Evolutionary conservation across 2,888 invertebrate genomes (phyloP), one percentile per base, ranked within the genome.

Genomic region (Psylliodes chrysocephalus): DNA sequence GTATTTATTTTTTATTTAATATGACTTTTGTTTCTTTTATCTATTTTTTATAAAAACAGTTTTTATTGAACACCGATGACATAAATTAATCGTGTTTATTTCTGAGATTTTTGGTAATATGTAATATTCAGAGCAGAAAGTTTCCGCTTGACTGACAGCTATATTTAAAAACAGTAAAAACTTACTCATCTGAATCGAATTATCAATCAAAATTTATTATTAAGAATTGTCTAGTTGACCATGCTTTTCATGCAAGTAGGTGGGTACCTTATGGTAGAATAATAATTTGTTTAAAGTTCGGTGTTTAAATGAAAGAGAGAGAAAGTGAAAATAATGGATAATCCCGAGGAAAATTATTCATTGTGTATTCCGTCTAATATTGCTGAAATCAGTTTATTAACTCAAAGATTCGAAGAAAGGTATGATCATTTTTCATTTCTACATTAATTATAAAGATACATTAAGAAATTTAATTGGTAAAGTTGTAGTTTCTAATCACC

Each of bases 141-240:
- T 22, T 46, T 46, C n/a, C 46, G 22, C 8, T 46, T 46, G 46
- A 46, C n/a, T 46, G 22, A 12, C 3, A 46, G 35, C 15, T n/a
- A 10, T 10, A 19, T 44, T 40, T 18, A 17, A 44, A 44, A 44
- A 19, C 8, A 17, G 44, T 40, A 40, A 44, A 44, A 44, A 46
- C 2, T 46, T 22, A 46, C 14, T 46, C 46, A 25, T 46, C 46
- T 46, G 46, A 46, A 46, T 46, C 44, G 4, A 44, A 44, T 19
- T 7, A 6, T 40, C 12, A n/a, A 40, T 40, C 14, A 40, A 40
- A 15, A 15, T 40, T 12, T 44, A 8, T 12, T 44, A 8, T 44
- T 14, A 10, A 44, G 17, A 10, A 44, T 44, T 44, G 14, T 18
- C 17, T 44, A 17, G 44, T 44, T 44, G 18, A 17, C 8, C 44